phyloP scores from a whole-genome alignment of 2,113 vertebrate genomes.

The Sinocyclocheilus grahami region DNA sequence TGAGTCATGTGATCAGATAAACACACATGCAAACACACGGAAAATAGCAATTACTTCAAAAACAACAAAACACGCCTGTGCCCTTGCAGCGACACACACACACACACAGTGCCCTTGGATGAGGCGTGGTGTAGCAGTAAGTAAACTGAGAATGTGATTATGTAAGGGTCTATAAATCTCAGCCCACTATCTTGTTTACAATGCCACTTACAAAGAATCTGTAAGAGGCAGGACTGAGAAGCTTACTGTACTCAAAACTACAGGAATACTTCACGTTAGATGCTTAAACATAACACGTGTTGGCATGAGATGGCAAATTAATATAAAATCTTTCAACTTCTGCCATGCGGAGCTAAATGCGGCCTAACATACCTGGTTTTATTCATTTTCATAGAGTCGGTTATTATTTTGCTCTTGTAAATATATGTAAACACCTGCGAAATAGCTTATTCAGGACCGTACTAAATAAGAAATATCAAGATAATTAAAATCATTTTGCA shows the following conservation, averaged over 20 bases:
- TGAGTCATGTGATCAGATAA: neutral
- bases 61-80: conserved; percentile 21
- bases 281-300: neutral
- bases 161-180: conserved; percentile 56
- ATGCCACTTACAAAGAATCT: conserved; percentile 34
- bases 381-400: too few relatives aligned
- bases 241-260: conserved; percentile 15
- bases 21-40: conserved; percentile 1
- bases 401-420: too few relatives aligned
- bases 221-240: conserved; percentile 14
- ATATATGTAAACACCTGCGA: too few relatives aligned
- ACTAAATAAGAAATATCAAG: too few relatives aligned
- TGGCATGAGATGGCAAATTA: neutral
- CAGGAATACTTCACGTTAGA: neutral
- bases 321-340: neutral
- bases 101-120: conserved; percentile 39
- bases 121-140: conserved; percentile 39
- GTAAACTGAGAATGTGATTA: conserved; percentile 42
- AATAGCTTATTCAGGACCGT: too few relatives aligned
- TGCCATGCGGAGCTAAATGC: neutral
- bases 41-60: conserved; percentile 1
- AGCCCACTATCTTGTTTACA: conserved; percentile 57
- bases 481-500: neutral
- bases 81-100: neutral
- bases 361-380: too few relatives aligned